Evolutionary conservation across 92 coral and sea anemone species (phyloP), one percentile per base, ranked within the genome.

Genomic region (Zoanthus sociatus): DNA sequence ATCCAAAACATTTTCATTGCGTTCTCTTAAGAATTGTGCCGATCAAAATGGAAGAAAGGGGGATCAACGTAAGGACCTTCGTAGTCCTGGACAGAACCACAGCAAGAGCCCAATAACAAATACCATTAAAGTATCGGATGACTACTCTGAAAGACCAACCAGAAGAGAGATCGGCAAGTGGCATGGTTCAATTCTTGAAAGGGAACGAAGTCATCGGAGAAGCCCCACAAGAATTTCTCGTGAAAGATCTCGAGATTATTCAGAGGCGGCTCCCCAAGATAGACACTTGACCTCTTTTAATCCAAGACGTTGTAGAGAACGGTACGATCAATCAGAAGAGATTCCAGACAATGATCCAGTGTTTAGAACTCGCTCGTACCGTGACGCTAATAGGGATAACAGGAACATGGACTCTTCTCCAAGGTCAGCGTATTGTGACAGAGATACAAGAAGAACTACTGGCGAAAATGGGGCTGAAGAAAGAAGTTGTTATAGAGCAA

Each of bases 291-390:
- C 16, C 26, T 10, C 45, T 78, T 15, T 66, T 32, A 7, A 48
- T 9, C 48, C 26, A 10, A 64, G 63, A 66, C 61, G 66, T 63
- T 56, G 54, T 60, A 81, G 85, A 64, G 84, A 61, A 64, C 45
- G 14, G 63, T 54, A 3, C 6, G 73, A n/a, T 63, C 12, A 20
- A n/a, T 21, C 42, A 64, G 21, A 17, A 18, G 73, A 44, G 9
- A 55, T 21, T 20, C 67, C 75, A 81, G 73, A 67, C 12, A 17
- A 18, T 18, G 74, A 79, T 46, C 1, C 73, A 64, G 45, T 17
- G 58, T 20, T n/a, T 45, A 8, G 74, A 10, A 44, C 74, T 31
- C 66, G 85, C 66, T 71, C 75, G 1, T 48, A 77, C 14, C 82
- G 33, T 11, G 67, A 54, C 53, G 31, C 66, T 21, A 10, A 74